phyloP scores from a whole-genome alignment of 2,888 invertebrate species.

The Glyphotaelius pellucidus region DNA sequence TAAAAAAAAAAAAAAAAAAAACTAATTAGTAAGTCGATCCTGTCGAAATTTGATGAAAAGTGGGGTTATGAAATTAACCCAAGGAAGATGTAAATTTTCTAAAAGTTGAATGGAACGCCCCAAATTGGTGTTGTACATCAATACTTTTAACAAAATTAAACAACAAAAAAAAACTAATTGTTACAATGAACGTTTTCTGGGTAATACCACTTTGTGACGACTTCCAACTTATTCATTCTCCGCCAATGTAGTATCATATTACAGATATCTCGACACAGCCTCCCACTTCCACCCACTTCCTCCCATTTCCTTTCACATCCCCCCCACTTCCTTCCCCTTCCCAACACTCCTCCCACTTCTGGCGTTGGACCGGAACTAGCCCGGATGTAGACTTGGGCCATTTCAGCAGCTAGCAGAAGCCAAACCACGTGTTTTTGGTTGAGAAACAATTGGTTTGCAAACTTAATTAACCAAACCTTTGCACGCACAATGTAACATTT shows the following conservation, averaged over 20 bases:
- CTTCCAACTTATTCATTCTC: background rate
- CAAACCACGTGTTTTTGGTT: background rate
- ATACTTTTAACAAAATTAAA: too few relatives aligned
- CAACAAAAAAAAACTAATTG: too few relatives aligned
- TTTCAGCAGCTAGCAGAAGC: background rate
- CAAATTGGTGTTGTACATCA: too few relatives aligned
- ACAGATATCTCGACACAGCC: background rate
- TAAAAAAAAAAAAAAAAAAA: too few relatives aligned
- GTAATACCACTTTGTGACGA: background rate
- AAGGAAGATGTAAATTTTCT: too few relatives aligned
- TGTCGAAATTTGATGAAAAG: too few relatives aligned
- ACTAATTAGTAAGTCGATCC: too few relatives aligned
- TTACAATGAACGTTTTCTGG: background rate
- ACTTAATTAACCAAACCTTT: background rate
- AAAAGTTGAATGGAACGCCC: too few relatives aligned
- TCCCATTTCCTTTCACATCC: background rate
- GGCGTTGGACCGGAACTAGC: too few relatives aligned
- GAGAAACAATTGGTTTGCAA: background rate
- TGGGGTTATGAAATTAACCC: too few relatives aligned
- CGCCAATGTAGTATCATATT: background rate
- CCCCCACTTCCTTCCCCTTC: background rate
- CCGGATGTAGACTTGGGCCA: background rate
- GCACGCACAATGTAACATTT: too few relatives aligned
- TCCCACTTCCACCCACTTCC: background rate
- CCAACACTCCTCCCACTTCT: background rate